Evolutionary conservation across 2,888 invertebrate genomes (phyloP), one percentile per base, ranked within the genome.

Genomic region (Lydus trimaculatus): DNA sequence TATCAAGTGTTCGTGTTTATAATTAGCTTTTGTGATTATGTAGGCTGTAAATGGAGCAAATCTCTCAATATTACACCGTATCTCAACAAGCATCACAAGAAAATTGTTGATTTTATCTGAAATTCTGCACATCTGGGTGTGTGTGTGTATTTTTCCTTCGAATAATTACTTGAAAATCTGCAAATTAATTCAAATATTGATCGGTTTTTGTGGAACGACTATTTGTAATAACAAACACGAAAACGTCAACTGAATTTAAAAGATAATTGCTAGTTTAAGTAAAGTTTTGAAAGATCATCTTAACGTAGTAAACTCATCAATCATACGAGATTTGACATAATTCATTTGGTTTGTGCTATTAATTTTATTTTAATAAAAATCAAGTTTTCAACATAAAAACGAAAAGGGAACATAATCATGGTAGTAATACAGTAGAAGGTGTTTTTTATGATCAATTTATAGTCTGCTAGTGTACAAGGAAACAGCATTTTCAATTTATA

Each of bases 271-370:
- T 33, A 1, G 33, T 9, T 6, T 33, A 33, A 7, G 7, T 11
- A 7, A 11, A 33, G 7, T 33, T 33, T 33, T 33, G 8, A 33
- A 52, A 33, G 63, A 48, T 59, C 62, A 63, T 63, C 63, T 66
- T 63, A 63, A 58, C 58, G 58, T 33, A 59, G n/a, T n/a, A n/a
- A n/a, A n/a, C n/a, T 59, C 66, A 66, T 66, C 58, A 66, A 66
- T 66, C 66, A 66, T 66, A 56, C 20, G 31, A 61, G 56, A 67
- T 58, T 6, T 43, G 58, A 67, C 64, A 61, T 64, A 36, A 64
- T 61, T n/a, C n/a, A n/a, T n/a, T n/a, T n/a, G n/a, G n/a, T n/a
- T 39, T n/a, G 28, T 28, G 2, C 28, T 28, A 28, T 28, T 28
- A 28, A 28, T 28, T 28, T 4, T 3, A 28, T 4, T 28, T 28